A percentile compares a stretch with the other conserved stretches of the same genome.
Evolutionary conservation across 2,888 invertebrate genomes (phyloP).

Genomic region (Quadroppia sp.): DNA sequence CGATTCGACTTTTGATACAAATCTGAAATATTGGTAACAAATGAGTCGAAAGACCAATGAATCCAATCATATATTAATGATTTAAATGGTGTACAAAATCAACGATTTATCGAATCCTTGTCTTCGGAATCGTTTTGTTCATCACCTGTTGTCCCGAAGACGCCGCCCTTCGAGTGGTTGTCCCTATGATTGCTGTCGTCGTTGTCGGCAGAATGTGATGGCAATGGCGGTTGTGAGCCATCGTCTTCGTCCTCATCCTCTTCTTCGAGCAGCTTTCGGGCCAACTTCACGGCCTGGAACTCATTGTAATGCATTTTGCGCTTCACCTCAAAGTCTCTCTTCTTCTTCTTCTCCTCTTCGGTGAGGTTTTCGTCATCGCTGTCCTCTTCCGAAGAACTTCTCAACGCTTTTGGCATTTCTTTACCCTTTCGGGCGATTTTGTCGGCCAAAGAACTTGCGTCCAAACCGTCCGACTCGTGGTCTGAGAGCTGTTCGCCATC

Average conservation of each 20-base stretch:
- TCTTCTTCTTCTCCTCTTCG: slow-evolving; percentile 53
- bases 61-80: background rate
- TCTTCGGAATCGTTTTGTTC: background rate
- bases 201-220: background rate
- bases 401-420: slow-evolving; percentile 4
- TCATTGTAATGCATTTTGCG: slow-evolving; percentile 97
- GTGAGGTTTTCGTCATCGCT: slow-evolving; percentile 41
- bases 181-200: slow-evolving; percentile 9
- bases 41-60: background rate
- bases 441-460: slow-evolving; percentile 69
- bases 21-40: background rate
- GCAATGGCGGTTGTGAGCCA: no score
- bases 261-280: slow-evolving; percentile 81
- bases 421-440: slow-evolving; percentile 50
- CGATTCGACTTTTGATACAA: no score
- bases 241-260: slow-evolving; percentile 76
- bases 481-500: slow-evolving; percentile 54
- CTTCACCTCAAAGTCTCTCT: slow-evolving; percentile 81
- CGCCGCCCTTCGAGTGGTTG: no score
- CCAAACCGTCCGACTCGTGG: slow-evolving; percentile 64
- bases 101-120: background rate
- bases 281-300: slow-evolving; percentile 87
- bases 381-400: slow-evolving; percentile 52
- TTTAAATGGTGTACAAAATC: background rate
- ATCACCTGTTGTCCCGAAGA: background rate